Evolutionary conservation across 2,113 vertebrate species (phyloP).

Genomic region (Myiagra hebetior): DNA sequence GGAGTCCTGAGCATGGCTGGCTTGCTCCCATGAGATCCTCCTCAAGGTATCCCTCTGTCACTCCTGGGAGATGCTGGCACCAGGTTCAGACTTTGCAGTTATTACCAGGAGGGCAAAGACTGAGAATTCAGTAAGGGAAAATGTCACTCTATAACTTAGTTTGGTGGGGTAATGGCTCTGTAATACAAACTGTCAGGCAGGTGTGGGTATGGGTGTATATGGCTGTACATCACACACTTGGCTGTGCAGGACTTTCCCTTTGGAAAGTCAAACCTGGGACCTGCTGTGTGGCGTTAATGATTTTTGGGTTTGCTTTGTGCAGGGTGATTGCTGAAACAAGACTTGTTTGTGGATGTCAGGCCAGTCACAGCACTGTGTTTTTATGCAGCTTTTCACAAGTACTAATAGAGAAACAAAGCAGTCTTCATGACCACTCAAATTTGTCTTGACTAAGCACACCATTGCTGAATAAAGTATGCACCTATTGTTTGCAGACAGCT

Average conservation of each 20-base stretch:
- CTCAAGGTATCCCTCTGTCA: not conserved
- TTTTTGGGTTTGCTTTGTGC: not conserved
- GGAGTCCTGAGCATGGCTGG: not conserved
- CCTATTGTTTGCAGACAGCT: not conserved
- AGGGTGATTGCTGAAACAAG: not conserved
- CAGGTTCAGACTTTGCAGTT: not conserved
- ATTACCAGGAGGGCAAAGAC: not conserved
- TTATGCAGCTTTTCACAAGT: not conserved
- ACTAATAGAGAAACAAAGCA: not conserved
- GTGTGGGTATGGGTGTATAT: not conserved
- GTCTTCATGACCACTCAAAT: not conserved
- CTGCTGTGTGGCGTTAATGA: not conserved
- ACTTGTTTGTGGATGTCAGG: not conserved
- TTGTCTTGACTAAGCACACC: not conserved
- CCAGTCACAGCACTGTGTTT: not conserved
- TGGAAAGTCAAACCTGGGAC: not conserved
- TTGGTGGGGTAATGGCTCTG: not conserved
- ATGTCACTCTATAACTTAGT: not conserved
- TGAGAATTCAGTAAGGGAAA: not conserved
- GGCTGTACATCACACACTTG: not conserved
- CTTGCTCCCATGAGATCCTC: not conserved
- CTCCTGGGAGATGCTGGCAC: not conserved
- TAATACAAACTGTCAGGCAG: not conserved
- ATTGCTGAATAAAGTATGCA: not conserved
- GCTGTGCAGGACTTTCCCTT: not conserved